phyloP scores from a whole-genome alignment of 2,113 vertebrate species.

The Hemiprocne comata region DNA sequence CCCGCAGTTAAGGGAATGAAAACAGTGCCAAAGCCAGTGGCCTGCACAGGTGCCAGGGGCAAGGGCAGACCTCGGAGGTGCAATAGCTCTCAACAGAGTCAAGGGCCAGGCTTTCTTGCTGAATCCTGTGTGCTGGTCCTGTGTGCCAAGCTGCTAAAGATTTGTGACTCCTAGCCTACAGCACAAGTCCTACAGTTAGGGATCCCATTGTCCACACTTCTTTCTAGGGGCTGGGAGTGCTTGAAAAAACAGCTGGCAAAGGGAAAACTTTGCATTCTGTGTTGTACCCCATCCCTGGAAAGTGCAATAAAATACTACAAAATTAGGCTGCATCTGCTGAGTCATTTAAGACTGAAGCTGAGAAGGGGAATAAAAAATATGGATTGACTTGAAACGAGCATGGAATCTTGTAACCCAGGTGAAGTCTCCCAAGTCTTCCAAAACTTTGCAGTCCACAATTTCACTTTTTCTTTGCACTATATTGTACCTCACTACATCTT shows the following conservation, averaged over 20 bases:
- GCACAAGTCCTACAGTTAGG: background rate
- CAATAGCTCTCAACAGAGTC: background rate
- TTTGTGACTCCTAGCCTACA: background rate
- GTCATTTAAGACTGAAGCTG: background rate
- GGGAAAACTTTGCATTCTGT: background rate
- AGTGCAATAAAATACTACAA: background rate
- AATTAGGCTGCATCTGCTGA: background rate
- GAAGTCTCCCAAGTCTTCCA: background rate
- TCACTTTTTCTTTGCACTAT: background rate
- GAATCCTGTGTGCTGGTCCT: background rate
- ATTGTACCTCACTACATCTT: background rate
- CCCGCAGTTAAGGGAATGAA: background rate
- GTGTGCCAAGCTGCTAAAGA: background rate
- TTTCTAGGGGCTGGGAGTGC: background rate
- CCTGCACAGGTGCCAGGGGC: background rate
- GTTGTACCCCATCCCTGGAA: background rate
- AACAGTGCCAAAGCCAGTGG: background rate
- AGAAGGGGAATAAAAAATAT: background rate
- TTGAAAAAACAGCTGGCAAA: background rate
- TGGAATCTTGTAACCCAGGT: background rate
- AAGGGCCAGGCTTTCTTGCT: background rate
- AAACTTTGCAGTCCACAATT: background rate
- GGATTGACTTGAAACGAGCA: background rate
- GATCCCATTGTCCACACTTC: background rate
- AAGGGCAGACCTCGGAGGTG: rapidly evolving